Evolutionary conservation across 2,888 invertebrate species (phyloP), one percentile per base, ranked within the genome.

Genomic region (Melanostoma mellinum): DNA sequence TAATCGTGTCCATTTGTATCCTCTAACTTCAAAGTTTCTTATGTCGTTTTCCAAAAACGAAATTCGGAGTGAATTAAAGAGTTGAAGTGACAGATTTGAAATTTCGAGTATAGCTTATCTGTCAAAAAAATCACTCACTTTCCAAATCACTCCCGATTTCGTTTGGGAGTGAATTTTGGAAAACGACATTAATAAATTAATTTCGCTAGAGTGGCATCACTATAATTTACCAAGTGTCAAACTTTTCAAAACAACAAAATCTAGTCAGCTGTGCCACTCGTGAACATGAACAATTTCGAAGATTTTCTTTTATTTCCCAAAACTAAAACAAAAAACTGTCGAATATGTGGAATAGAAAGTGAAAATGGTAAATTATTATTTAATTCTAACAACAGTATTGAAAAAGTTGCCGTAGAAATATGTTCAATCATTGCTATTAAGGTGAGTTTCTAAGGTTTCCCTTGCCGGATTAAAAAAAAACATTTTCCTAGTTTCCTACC

Each of bases 291-390:
- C 6, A 60, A 74, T 56, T 9, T 53, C 5, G 5, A 4, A 1
- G 9, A 55, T 48, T 44, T 6, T 10, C 10, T 52, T 56, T 3
- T 36, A 52, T 69, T 40, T 40, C 32, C 35, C 8, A 6, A 4
- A 33, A 44, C 93, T 89, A 93, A 95, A 92, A 95, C 95, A 86
- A 93, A 93, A 86, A 93, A 94, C 92, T 96, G 96, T 92, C 93
- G 96, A 91, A 93, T 96, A 90, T 96, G 96, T 92, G 95, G 94
- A 30, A 94, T 94, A 92, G 93, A 94, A 92, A 95, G 95, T 92
- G 92, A 93, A 87, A 94, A 94, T 89, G 94, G 94, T 81, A 93
- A 94, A 86, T 92, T 93, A 88, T 92, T 96, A 89, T 96, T 94
- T 92, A 90, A 92, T 33, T 87, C 88, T 85, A 92, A 93, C 86